Evolutionary conservation across 2,113 vertebrate species (phyloP), one percentile per base, ranked within the genome.

Genomic region (Deroptyus accipitrinus): DNA sequence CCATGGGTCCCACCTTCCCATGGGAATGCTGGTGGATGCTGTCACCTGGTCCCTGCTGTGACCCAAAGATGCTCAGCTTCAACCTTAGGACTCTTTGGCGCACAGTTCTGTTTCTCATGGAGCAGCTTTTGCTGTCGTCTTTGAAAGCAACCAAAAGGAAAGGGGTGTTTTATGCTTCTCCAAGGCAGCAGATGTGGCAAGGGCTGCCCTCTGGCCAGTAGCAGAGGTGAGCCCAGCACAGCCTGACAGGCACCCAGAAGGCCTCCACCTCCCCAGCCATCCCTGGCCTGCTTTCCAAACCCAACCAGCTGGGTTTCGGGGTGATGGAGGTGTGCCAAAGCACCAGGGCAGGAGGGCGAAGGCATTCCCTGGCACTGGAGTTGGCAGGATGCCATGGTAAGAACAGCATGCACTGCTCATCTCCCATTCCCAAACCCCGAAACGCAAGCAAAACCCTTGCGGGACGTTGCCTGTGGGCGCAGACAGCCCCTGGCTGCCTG

Each of bases 261-360:
- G 54, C 67, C 59, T 90, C 54, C 93, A 66, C 84, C 67, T 68
- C 31, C 78, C 68, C 86, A 83, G 44, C 63, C 20, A 0, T 30
- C 35, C 41, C 66, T 87, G 81, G 31, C 80, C 68, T 86, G 76
- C 86, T 91, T 93, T 93, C 64, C 91, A 83, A 81, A 86, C 80
- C 41, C 1, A 1, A n/a, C 61, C 5, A 0, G 48, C 20, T 0
- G 0, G 51, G 77, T 92, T 96, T 92, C 1, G 11, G 94, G 94
- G 83, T 83, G 72, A 70, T 82, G 90, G 81, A 82, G 52, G 30
- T 41, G 27, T 41, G 82, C 70, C 93, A 81, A 31, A 49, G 42
- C 70, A 76, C 42, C 63, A 27, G 42, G 75, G 24, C 75, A 92
- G 77, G 1, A 0, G 57, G 67, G 72, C 2, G 6, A 92, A 83